Evolutionary conservation across 2,888 invertebrate species (phyloP).

Genomic region (Drosophila monieri): DNA sequence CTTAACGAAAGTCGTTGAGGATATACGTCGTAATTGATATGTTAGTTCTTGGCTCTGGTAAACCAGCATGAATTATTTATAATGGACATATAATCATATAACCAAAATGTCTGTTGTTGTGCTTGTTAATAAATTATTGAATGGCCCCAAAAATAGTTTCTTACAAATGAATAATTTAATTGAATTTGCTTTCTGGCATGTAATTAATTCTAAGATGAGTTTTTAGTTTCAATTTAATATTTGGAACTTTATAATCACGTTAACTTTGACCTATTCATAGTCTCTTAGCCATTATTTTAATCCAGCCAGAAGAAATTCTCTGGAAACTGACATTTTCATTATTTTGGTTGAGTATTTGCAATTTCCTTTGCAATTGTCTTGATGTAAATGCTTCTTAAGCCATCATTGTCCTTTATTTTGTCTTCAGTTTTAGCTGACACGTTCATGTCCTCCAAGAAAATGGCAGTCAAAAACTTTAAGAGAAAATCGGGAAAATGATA

Average conservation of each 20-base stretch:
- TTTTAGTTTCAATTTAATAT: background rate
- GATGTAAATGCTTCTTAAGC: background rate
- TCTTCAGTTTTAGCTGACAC: background rate
- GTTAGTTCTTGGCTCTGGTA: background rate
- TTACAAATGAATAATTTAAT: background rate
- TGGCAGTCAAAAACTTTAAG: too few species aligned
- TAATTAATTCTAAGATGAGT: background rate
- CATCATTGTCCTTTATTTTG: background rate
- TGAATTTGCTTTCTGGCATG: background rate
- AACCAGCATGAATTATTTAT: slow-evolving; percentile 13
- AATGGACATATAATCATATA: slow-evolving; percentile 3
- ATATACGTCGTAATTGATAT: slow-evolving; percentile 9
- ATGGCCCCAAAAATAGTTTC: background rate
- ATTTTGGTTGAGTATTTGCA: slow-evolving; percentile 2
- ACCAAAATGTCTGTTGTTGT: background rate
- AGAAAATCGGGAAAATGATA: too few species aligned
- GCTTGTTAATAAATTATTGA: background rate
- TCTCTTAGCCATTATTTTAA: background rate
- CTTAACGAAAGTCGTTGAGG: slow-evolving; percentile 11
- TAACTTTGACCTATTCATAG: background rate
- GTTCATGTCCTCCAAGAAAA: too few species aligned
- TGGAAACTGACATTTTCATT: slow-evolving; percentile 6
- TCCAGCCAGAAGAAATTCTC: background rate
- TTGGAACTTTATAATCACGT: background rate
- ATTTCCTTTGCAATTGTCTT: slow-evolving; percentile 7